phyloP scores from a whole-genome alignment of 1,140 invertebrate genomes.

The Rhizoglyphus robini region DNA sequence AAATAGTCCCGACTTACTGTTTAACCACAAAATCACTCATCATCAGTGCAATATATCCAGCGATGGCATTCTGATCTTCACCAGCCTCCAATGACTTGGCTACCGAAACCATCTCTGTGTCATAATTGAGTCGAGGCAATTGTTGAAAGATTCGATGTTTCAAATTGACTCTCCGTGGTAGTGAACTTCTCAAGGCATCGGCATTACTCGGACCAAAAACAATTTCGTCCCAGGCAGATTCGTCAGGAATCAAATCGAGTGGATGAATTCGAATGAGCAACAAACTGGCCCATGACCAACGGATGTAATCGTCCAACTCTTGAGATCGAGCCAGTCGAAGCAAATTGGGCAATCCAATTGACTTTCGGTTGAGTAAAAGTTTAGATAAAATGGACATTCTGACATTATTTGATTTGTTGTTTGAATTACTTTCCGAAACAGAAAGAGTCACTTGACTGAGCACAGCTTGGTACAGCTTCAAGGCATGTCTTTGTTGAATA shows the following conservation, averaged over 20 bases:
- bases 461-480: conserved; percentile 16
- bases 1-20: neutral
- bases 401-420: neutral
- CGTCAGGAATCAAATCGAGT: conserved; percentile 7
- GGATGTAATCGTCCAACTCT: neutral
- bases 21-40: conserved; percentile 18
- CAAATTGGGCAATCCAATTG: neutral
- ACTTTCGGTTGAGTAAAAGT: neutral
- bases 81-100: conserved; percentile 7
- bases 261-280: conserved; percentile 16
- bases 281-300: conserved; percentile 21
- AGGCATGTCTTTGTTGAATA: conserved; percentile 9
- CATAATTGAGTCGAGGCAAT: conserved; percentile 5
- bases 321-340: conserved; percentile 8
- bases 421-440: neutral
- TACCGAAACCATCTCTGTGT: conserved; percentile 14
- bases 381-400: neutral
- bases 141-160: conserved; percentile 1
- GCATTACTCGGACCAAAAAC: neutral
- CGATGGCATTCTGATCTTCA: conserved; percentile 6
- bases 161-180: neutral
- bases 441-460: neutral
- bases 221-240: conserved; percentile 15
- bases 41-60: conserved; percentile 18
- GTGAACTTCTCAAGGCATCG: neutral